Percentiles rank a stretch among this genome's conserved stretches.
Evolutionary conservation across 1,140 invertebrate genomes (phyloP).

Genomic region (Carposina sasakii): DNA sequence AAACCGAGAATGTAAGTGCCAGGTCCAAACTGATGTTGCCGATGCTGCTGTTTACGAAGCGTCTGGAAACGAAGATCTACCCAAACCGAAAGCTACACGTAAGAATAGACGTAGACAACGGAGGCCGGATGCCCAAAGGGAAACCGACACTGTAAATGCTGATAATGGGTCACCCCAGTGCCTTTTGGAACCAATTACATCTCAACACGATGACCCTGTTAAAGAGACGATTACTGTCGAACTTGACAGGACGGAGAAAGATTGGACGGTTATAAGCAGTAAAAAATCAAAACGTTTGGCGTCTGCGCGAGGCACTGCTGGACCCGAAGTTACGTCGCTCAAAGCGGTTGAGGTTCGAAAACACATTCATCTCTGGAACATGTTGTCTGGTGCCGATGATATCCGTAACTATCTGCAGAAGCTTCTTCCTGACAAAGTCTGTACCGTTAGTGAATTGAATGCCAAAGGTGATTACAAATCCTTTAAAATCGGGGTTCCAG

Average conservation of each 20-base stretch:
- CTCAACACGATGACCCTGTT: background rate
- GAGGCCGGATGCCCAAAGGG: background rate
- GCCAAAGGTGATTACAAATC: constrained; percentile 12
- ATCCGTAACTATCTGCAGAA: background rate
- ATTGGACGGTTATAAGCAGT: background rate
- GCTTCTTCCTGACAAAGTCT: background rate
- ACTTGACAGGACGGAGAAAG: background rate
- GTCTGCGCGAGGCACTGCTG: constrained; percentile 7
- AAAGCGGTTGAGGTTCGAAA: constrained; percentile 6
- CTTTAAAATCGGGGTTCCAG: constrained; percentile 9
- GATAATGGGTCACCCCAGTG: background rate
- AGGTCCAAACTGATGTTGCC: too few species aligned
- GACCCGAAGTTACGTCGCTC: constrained; percentile 2
- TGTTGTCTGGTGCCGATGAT: constrained; percentile 5
- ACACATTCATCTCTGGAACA: constrained; percentile 9
- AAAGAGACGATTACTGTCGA: background rate
- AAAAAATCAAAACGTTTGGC: constrained; percentile 1
- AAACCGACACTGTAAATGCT: background rate
- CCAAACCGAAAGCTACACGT: background rate
- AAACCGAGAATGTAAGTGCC: background rate
- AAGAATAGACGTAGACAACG: background rate
- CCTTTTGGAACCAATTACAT: too few species aligned
- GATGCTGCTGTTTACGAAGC: too few species aligned
- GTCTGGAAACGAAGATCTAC: background rate
- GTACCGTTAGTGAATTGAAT: constrained; percentile 9